Base-by-base conservation (phyloP, 2,797 vertebrate species). In the Chiloscyllium punctatum region DNA sequence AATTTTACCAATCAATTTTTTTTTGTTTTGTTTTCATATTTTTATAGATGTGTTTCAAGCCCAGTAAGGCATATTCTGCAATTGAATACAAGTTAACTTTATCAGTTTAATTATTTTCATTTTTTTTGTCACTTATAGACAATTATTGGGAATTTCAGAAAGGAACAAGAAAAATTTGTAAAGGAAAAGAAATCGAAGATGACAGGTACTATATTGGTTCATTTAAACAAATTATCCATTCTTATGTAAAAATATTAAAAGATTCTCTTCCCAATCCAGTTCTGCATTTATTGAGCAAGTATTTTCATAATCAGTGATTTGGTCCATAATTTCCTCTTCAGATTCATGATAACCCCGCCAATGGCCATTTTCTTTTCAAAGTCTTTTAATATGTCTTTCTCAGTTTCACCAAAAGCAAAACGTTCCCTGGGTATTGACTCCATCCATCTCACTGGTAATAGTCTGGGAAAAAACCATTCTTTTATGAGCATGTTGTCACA, bases 121-220 rank as follows among this genome's bases (percentile, higher is more conserved):
- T 74, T 95, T 95, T 27, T 53, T 90, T 57, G 57, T 21, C 18
- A 30, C 27, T 92, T 95, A 13, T 53, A 96, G 96, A 95, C 94
- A 42, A 96, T 96, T 53, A 84, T 96, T 69, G 96, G 96, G 37
- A 86, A 96, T 72, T 96, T 96, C 86, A 90, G 95, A 69, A 96
- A 95, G 69, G 96, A 96, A 68, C 96, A 96, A 90, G 96, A 96
- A 69, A 96, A 91, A 37, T 96, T 96, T 96, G 86, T 91, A 72
- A 95, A 95, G 21, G 96, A 96, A 68, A 62, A 96, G 42, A 84
- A 90, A 69, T 86, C 66, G 33, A 96, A 88, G 79, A 96, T 77
- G 90, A 68, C 79, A 87, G 96, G 96, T 96, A 87, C 94, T 71
- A 16, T 91, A 91, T 62, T 33, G 11, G 79, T 84, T 84, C 30